phyloP scores from a whole-genome alignment of 2,113 vertebrate species.

The Semnornis frantzii region DNA sequence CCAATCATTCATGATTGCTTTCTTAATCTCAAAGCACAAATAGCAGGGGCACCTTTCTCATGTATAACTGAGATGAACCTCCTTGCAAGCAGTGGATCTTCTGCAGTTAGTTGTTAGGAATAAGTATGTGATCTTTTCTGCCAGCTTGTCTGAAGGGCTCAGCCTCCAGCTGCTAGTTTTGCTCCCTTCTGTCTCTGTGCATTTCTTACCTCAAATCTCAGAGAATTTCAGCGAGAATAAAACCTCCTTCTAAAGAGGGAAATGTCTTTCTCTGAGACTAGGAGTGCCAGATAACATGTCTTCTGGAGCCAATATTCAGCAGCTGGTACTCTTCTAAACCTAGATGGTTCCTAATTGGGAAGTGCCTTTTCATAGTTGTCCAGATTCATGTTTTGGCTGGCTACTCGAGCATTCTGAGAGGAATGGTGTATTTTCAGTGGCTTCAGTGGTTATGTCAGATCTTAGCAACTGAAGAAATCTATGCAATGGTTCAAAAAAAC shows the following conservation, averaged over 20 bases:
- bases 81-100: background rate
- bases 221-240: background rate
- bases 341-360: background rate
- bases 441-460: background rate
- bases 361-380: background rate
- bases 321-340: background rate
- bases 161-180: background rate
- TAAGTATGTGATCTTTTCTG: background rate
- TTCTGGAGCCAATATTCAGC: background rate
- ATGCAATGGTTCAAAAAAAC: background rate
- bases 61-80: background rate
- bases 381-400: background rate
- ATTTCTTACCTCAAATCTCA: background rate
- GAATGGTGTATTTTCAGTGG: background rate
- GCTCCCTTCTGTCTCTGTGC: background rate
- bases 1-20: background rate
- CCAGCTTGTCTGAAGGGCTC: constrained; percentile 9
- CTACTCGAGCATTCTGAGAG: background rate
- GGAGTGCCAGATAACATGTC: background rate
- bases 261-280: background rate
- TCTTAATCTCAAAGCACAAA: background rate
- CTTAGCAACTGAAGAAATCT: background rate
- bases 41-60: background rate
- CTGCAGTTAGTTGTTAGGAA: background rate
- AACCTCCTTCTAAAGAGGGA: background rate